phyloP scores from a whole-genome alignment of 2,113 vertebrate species.

The Gavialis gangeticus region DNA sequence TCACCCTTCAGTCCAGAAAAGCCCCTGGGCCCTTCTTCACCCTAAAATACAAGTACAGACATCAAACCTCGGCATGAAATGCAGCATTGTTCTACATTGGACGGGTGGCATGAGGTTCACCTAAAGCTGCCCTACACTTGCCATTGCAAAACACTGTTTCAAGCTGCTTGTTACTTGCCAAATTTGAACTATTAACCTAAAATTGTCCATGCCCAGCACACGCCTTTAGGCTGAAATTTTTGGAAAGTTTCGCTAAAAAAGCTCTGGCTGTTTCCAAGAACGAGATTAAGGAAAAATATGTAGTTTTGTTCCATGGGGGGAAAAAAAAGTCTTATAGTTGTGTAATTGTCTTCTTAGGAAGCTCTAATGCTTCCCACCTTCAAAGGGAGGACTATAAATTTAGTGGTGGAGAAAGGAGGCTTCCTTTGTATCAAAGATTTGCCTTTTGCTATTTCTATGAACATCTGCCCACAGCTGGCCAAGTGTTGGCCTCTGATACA shows the following conservation, averaged over 20 bases:
- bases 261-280: not conserved
- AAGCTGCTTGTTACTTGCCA: not conserved
- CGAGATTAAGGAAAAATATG: not conserved
- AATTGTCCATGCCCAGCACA: not conserved
- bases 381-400: not conserved
- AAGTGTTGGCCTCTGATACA: not conserved
- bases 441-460: not conserved
- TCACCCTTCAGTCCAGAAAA: slow-evolving; percentile 83
- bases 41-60: slow-evolving; percentile 69
- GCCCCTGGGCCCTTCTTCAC: slow-evolving; percentile 83
- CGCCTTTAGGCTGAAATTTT: not conserved
- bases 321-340: not conserved
- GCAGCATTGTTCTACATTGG: too few relatives aligned
- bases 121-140: not conserved
- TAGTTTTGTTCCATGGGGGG: not conserved
- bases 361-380: not conserved
- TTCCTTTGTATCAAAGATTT: not conserved
- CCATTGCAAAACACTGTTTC: rapidly evolving
- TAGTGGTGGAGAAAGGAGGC: rapidly evolving
- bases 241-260: not conserved
- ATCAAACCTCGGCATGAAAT: not conserved
- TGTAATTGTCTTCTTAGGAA: not conserved
- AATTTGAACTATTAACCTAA: not conserved
- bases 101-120: too few relatives aligned
- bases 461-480: not conserved